Percentiles rank a stretch among this genome's conserved stretches.
Conservation (phyloP, 2,888 invertebrate genomes). For the Acleris emargana region DNA sequence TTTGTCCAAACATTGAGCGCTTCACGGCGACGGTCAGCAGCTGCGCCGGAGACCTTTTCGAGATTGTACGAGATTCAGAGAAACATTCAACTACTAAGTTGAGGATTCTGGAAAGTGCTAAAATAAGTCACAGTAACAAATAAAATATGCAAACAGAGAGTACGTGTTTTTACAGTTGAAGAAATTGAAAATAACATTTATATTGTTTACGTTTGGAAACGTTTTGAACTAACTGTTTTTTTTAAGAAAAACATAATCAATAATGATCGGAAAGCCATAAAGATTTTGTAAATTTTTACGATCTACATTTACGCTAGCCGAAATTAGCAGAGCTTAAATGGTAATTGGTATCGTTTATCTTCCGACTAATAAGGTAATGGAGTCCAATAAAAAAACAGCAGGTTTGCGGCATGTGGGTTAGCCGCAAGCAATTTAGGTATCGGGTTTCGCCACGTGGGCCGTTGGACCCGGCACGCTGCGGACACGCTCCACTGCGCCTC, state of each 20-base stretch:
- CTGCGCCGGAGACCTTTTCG: conserved; percentile 78
- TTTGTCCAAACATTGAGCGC: conserved; percentile 80
- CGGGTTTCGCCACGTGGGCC: conserved; percentile 51
- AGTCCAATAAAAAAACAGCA: conserved; percentile 35
- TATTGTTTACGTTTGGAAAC: too few relatives aligned
- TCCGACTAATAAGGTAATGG: conserved; percentile 36
- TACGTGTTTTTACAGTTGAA: not conserved
- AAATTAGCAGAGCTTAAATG: conserved; percentile 29
- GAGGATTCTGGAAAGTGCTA: conserved; percentile 18
- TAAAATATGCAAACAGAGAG: not conserved
- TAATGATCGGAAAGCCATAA: conserved; percentile 8
- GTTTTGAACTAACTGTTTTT: too few relatives aligned
- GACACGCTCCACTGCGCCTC: conserved; percentile 64
- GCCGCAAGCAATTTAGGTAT: conserved; percentile 56
- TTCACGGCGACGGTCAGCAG: conserved; percentile 70
- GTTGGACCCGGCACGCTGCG: conserved; percentile 54
- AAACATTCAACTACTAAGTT: conserved; percentile 51
- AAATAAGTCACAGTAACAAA: not conserved
- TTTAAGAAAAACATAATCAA: not conserved
- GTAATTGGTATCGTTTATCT: conserved; percentile 36
- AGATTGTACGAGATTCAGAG: conserved; percentile 72
- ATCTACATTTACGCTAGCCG: conserved; percentile 11
- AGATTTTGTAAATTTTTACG: conserved; percentile 15
- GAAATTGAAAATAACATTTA: too few relatives aligned
- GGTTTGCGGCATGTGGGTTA: conserved; percentile 45